These are phyloP conservation scores for Penaeus chinensis DNA, from an alignment of 1,140 invertebrate genomes.

Conservation along the genomic window DNA sequence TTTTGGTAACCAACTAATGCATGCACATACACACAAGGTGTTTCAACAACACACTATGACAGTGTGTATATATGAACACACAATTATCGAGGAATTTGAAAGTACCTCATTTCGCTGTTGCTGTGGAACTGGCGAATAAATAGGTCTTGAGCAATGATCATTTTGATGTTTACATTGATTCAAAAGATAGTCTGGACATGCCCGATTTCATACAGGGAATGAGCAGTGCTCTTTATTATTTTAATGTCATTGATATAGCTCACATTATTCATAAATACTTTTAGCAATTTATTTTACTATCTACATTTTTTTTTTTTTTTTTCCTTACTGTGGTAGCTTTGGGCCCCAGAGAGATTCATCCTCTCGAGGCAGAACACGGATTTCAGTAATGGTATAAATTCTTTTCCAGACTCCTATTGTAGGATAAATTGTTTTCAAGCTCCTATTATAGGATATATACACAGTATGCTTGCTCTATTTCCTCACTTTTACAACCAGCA, in stretches of 20 bases:
- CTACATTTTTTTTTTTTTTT: slow-evolving; percentile 4
- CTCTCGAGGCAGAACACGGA: slow-evolving; percentile 15
- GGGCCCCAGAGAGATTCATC: slow-evolving; percentile 31
- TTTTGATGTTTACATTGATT: neutral
- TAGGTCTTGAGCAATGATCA: slow-evolving; percentile 33
- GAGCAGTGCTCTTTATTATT: neutral
- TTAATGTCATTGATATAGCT: neutral
- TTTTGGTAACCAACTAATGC: slow-evolving; percentile 40
- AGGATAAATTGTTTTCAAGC: slow-evolving; percentile 9
- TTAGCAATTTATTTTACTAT: neutral
- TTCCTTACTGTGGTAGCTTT: slow-evolving; percentile 2
- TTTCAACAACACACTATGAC: slow-evolving; percentile 27
- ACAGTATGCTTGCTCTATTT: neutral
- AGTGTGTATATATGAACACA: too few relatives aligned
- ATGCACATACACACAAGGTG: slow-evolving; percentile 24
- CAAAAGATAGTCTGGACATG: slow-evolving; percentile 16
- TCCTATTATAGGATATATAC: slow-evolving; percentile 42
- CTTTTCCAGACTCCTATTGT: neutral
- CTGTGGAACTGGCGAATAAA: slow-evolving; percentile 1
- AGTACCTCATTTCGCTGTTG: neutral
- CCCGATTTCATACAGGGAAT: slow-evolving; percentile 6
- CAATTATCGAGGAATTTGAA: too few relatives aligned
- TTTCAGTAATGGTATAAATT: too few relatives aligned
- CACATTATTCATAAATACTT: neutral
- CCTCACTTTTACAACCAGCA: slow-evolving; percentile 16